These are phyloP conservation scores for Rhincodon typus DNA, from an alignment of 2,797 vertebrate species.

Conservation along the genomic window DNA sequence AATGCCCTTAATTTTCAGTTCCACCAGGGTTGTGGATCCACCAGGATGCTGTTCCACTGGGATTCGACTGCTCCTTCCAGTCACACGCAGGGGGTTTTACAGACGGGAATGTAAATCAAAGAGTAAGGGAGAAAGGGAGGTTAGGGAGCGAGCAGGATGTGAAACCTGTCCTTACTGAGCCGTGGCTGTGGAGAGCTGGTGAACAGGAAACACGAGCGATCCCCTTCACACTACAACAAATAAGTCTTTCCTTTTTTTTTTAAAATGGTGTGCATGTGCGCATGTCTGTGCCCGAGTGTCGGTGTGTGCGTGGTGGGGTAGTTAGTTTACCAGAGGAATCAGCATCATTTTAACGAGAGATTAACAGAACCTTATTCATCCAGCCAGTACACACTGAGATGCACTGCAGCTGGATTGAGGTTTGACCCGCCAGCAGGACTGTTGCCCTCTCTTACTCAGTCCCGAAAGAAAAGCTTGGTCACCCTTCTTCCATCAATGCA, in stretches of 20 bases:
- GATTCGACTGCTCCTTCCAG: neutral
- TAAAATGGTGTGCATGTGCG: too few species aligned
- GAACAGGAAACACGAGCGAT: constrained; percentile 54
- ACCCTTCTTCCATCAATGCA: neutral
- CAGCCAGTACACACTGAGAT: too few species aligned
- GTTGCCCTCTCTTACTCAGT: neutral
- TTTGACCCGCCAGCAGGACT: neutral
- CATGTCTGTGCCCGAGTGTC: too few species aligned
- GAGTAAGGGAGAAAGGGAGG: neutral
- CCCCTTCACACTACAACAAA: neutral
- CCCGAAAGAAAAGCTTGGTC: too few species aligned
- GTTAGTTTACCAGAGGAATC: neutral
- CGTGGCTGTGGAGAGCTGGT: constrained; percentile 58
- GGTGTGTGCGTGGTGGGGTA: too few species aligned
- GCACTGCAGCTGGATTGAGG: neutral
- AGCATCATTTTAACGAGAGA: neutral
- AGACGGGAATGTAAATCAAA: neutral
- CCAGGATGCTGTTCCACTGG: neutral
- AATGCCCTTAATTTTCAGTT: too few species aligned
- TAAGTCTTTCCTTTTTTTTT: neutral
- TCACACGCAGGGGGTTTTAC: neutral
- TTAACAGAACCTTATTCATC: neutral
- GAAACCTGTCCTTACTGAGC: constrained; percentile 64
- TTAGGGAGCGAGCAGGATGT: constrained; percentile 42
- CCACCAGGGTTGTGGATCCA: too few species aligned